A percentile compares a stretch with the other conserved stretches of the same genome.
These are phyloP conservation scores for Vireo griseus DNA, from an alignment of 2,797 vertebrate species.

Conservation along the genomic window DNA sequence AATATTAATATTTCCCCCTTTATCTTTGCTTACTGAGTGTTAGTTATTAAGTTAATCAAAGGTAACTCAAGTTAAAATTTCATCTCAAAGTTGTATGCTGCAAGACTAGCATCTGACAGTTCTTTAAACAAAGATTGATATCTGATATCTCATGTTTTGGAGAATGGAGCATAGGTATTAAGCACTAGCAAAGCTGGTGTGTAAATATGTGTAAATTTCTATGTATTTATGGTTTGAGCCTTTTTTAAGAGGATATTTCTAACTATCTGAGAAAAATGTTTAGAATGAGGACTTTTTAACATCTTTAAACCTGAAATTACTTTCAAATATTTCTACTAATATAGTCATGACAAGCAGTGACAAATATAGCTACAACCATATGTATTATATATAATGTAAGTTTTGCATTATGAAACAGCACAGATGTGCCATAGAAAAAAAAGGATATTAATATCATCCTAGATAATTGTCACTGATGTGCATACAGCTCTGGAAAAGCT, in stretches of 20 bases:
- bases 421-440: neutral
- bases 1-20: neutral
- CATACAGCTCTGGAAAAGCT: neutral
- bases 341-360: neutral
- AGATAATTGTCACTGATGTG: neutral
- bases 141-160: neutral
- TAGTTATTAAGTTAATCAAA: neutral
- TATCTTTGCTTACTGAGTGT: neutral
- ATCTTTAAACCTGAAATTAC: neutral
- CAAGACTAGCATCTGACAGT: neutral
- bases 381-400: neutral
- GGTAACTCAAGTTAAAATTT: neutral
- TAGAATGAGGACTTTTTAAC: neutral
- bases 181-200: neutral
- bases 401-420: neutral
- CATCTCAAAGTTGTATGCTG: neutral
- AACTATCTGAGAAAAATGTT: neutral
- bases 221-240: neutral
- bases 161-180: accelerated
- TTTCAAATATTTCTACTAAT: neutral
- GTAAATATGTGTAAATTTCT: accelerated
- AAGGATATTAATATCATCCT: neutral
- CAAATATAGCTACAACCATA: neutral
- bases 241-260: neutral
- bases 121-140: neutral